Evolutionary conservation across 1,140 invertebrate genomes (phyloP), one percentile per base, ranked within the genome.

Genomic region (Drosophila sproati): DNA sequence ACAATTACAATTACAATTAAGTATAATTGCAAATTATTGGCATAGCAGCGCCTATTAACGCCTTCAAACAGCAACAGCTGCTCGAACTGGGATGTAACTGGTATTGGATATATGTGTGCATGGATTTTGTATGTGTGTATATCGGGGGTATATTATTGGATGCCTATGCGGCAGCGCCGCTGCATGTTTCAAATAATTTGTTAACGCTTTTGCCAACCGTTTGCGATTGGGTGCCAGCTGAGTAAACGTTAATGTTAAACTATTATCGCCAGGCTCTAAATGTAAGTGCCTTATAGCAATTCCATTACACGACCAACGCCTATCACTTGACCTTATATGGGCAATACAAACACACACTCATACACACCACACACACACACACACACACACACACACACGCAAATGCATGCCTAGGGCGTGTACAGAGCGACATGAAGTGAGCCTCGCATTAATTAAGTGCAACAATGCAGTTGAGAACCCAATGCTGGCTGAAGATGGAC

Each of bases 1-100:
- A 80, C 80, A 71, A 87, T 83, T 74, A 80, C 83, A 71, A 81
- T 81, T 72, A 66, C 78, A 82, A 87, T 87, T 87, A 87, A 88
- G 70, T 88, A 77, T 87, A 87, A 87, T 87, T 88, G 83, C 83
- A 80, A 88, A 88, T 87, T 87, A 89, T 87, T 88, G 80, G 80
- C 83, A 87, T 87, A 72, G 77, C 83, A 87, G 82, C 82, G 80
- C 83, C 80, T 88, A 89, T 87, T 87, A 83, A 83, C 83, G 83
- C 83, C 83, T 87, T 75, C 73, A 60, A 55, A 60, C 51, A 63
- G 12, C 35, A 48, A 45, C 31, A 48, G 32, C 50, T 56, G 52
- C 41, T 39, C n/a, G 31, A 29, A 35, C 35, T 20, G 34, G 43
- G 37, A 37, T 48, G 52, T 28, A 60, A 35, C 12, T 61, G 56